These are phyloP conservation scores for Slavum lentiscoides DNA, from an alignment of 2,888 invertebrate genomes.

Conservation along the genomic window DNA sequence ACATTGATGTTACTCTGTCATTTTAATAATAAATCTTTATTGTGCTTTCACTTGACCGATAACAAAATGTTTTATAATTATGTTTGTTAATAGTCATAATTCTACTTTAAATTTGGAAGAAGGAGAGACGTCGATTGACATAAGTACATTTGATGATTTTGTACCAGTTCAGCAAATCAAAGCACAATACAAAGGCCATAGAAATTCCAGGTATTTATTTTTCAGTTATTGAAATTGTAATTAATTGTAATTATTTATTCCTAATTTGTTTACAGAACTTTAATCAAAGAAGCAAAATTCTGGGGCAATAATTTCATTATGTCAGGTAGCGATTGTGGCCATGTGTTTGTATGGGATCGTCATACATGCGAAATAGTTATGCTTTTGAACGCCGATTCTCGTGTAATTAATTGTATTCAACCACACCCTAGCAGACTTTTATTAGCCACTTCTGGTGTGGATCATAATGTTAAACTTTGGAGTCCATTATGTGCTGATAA, in stretches of 20 bases:
- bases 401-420: constrained; percentile 82
- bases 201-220: constrained; percentile 70
- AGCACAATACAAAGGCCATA: constrained; percentile 75
- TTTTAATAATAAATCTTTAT: too few relatives aligned
- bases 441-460: constrained; percentile 83
- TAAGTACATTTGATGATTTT: constrained; percentile 37
- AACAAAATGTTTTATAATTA: too few relatives aligned
- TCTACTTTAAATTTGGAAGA: constrained; percentile 1
- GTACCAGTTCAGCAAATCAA: constrained; percentile 61
- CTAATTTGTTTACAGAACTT: constrained; percentile 36
- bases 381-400: constrained; percentile 78
- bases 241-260: neutral
- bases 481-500: constrained; percentile 69
- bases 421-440: constrained; percentile 78
- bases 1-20: too few relatives aligned
- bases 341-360: constrained; percentile 81
- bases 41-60: too few relatives aligned
- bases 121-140: neutral
- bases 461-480: constrained; percentile 85
- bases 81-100: neutral
- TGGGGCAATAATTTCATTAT: constrained; percentile 81
- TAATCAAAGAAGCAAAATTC: constrained; percentile 61
- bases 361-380: constrained; percentile 70
- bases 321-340: constrained; percentile 88
- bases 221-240: too few relatives aligned